A percentile compares a stretch with the other conserved stretches of the same genome.
These are phyloP conservation scores for Narcine bancroftii DNA, from an alignment of 2,113 vertebrate genomes.

Conservation along the genomic window DNA sequence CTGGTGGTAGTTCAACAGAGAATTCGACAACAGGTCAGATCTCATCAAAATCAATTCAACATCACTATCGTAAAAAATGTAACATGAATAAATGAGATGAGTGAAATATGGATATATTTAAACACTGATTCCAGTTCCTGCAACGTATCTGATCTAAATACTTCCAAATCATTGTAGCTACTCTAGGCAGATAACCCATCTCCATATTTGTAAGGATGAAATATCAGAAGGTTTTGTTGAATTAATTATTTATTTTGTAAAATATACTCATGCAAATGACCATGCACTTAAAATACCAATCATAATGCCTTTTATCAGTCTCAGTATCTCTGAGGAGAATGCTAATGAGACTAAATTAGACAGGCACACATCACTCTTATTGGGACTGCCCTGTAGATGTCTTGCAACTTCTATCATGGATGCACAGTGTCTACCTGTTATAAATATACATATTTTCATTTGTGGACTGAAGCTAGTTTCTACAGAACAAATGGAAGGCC, in stretches of 20 bases:
- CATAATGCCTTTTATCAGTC: neutral
- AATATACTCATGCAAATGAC: neutral
- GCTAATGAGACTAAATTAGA: conserved; percentile 20
- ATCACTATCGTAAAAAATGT: too few species aligned
- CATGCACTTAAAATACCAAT: conserved; percentile 22
- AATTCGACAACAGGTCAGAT: too few species aligned
- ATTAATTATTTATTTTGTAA: neutral
- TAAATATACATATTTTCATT: neutral
- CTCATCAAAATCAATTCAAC: too few species aligned
- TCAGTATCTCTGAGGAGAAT: neutral
- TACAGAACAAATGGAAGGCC: neutral
- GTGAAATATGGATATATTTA: neutral
- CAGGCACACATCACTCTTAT: neutral
- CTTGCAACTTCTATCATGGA: neutral
- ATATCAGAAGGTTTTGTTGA: neutral
- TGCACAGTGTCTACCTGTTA: neutral
- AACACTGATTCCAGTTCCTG: neutral
- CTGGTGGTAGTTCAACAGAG: too few species aligned
- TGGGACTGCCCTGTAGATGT: neutral
- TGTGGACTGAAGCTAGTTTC: neutral
- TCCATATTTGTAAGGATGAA: neutral
- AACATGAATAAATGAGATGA: neutral
- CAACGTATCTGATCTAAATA: neutral
- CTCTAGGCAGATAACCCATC: neutral
- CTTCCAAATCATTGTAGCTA: too few species aligned